Conservation (phyloP, 37 sponge, comb jelly and placozoan species). For the Dysidea cf. avara region DNA sequence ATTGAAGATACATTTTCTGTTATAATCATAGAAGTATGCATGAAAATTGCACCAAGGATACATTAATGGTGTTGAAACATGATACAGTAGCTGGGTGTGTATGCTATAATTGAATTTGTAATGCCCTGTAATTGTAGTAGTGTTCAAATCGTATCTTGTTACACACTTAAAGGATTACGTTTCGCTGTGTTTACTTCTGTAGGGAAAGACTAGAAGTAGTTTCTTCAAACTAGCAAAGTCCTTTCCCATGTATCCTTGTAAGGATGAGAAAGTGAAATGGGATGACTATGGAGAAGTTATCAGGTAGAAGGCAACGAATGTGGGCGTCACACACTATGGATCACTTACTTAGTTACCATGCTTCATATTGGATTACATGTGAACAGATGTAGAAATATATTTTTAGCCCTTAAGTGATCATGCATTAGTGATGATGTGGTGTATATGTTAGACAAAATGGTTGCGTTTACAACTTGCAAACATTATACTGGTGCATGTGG, state of each 20-base stretch:
- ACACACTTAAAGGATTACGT: neutral
- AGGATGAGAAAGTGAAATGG: constrained; percentile 84
- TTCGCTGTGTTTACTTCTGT: neutral
- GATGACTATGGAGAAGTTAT: constrained; percentile 98
- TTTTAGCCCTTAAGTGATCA: no score
- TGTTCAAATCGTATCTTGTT: neutral
- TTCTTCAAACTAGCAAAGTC: constrained; percentile 94
- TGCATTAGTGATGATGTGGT: no score
- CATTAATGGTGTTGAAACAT: neutral
- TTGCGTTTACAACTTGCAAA: no score
- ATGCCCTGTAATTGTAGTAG: neutral
- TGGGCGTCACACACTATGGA: neutral
- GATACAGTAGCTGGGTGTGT: neutral
- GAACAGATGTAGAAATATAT: no score
- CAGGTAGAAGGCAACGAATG: constrained; percentile 34
- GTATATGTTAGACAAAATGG: no score
- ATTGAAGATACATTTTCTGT: no score
- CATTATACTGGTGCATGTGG: no score
- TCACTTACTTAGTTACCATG: no score
- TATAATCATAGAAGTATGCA: no score
- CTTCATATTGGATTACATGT: no score
- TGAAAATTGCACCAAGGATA: neutral
- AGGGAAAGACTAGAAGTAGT: constrained; percentile 54
- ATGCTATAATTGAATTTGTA: neutral
- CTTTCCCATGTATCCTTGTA: constrained; percentile 90